Evolutionary conservation across 2,113 vertebrate genomes (phyloP).

Genomic region (Telmatochromis sp.): DNA sequence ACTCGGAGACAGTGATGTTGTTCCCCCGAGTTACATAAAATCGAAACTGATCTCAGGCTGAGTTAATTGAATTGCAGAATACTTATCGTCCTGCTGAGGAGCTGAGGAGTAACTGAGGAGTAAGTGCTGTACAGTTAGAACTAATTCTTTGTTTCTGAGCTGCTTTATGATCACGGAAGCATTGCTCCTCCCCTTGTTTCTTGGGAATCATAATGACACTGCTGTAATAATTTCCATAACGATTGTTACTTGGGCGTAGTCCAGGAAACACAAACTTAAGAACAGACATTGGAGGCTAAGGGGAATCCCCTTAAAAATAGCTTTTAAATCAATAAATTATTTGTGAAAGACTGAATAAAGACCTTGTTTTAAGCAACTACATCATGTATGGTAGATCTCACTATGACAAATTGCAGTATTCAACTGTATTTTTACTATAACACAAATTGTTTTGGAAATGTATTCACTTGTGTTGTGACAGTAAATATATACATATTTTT

Average conservation of each 20-base stretch:
- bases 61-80: conserved; percentile 50
- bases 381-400: rapidly evolving
- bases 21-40: conserved; percentile 43
- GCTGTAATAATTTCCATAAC: not conserved
- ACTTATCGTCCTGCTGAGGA: conserved; percentile 18
- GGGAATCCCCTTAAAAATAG: not conserved
- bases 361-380: rapidly evolving
- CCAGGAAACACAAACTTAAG: not conserved
- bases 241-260: not conserved
- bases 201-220: not conserved
- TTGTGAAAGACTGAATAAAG: not conserved
- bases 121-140: not conserved
- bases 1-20: not conserved
- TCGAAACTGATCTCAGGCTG: conserved; percentile 22
- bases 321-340: not conserved
- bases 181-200: not conserved
- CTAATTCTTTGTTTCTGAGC: not conserved
- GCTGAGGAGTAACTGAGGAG: conserved; percentile 12
- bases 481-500: not conserved
- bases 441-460: not conserved
- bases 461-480: not conserved
- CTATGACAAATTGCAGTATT: not conserved
- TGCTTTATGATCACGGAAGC: not conserved
- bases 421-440: not conserved
- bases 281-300: not conserved